A percentile compares a stretch with the other conserved stretches of the same genome.
phyloP scores from a whole-genome alignment of 2,113 vertebrate species.

The Cyprinodon brontotheroides region DNA sequence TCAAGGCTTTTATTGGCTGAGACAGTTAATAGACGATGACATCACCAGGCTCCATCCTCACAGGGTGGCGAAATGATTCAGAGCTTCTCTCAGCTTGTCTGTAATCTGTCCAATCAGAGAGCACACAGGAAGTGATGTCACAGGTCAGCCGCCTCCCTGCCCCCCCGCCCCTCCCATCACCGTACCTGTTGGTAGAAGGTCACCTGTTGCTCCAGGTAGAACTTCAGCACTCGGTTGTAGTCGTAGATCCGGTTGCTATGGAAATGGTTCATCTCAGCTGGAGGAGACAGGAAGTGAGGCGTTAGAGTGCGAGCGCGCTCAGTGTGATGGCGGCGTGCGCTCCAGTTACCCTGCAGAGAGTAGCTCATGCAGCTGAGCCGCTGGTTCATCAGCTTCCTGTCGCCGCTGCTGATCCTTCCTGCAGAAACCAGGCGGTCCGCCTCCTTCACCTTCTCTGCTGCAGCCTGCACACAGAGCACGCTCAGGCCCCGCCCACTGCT shows the following conservation, averaged over 20 bases:
- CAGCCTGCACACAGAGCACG: constrained; percentile 77
- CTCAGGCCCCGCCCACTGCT: not conserved
- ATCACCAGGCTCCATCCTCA: constrained; percentile 59
- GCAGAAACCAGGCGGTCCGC: constrained; percentile 88
- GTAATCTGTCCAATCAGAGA: constrained; percentile 83
- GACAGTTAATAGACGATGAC: constrained; percentile 1
- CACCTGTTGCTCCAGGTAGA: constrained; percentile 90
- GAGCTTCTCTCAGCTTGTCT: constrained; percentile 91
- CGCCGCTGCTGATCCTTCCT: constrained; percentile 86
- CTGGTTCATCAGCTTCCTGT: constrained; percentile 87
- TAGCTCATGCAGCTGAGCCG: constrained; percentile 78
- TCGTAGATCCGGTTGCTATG: constrained; percentile 96
- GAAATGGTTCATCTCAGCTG: constrained; percentile 97
- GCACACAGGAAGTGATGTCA: constrained; percentile 23
- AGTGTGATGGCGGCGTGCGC: not conserved
- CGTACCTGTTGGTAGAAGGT: constrained; percentile 91
- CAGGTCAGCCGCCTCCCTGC: not conserved
- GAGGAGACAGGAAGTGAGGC: constrained; percentile 21
- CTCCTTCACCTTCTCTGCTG: constrained; percentile 92
- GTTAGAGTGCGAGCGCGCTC: constrained; percentile 8
- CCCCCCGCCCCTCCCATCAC: rapidly evolving
- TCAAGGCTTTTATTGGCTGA: constrained; percentile 3
- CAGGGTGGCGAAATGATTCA: constrained; percentile 87
- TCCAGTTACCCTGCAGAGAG: constrained; percentile 44
- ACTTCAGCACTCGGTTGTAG: constrained; percentile 92